Evolutionary conservation across 1,140 invertebrate genomes (phyloP), one percentile per base, ranked within the genome.

Genomic region (Neoseiulus cucumeris): DNA sequence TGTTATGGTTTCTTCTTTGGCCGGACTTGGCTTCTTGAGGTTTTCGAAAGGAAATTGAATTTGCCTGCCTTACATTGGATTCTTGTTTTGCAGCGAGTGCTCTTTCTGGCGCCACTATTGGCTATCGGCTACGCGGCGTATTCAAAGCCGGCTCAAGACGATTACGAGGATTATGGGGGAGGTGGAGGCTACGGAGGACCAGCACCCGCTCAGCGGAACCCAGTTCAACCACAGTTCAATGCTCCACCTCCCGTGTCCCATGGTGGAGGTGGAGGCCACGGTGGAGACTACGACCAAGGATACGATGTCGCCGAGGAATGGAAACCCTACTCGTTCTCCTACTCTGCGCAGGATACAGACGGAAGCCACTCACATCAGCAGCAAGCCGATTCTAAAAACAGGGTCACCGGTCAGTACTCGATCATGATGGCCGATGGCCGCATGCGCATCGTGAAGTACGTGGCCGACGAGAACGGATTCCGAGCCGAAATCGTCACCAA

Each of bases 391-490:
- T 59, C 51, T 14, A 59, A 25, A 20, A 59, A 59, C 22, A 25
- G 51, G 17, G 59, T 67, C 18, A 70, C 65, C 7, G 69, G 69
- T 18, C 41, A 69, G 44, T 70, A 70, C 67, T 65, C 68, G 22
- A 69, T 71, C 12, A 65, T 68, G 30, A 47, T 71, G n/a, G 69
- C 71, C 14, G 68, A 70, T 47, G 71, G 70, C 0, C 66, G 65
- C 1, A 65, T 69, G 14, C 69, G 71, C 22, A 66, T 71, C 22
- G 71, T 72, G 39, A 72, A 70, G 2, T 72, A 72, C 65, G 65
- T 70, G 1, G 71, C 71, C 14, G 71, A 72, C 64, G 70, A 72
- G 29, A 51, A 68, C 22, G 71, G 71, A 9, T 72, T 71, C 67
- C 42, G 71, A 33, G 71, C 71, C 12, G 67, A 71, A 20, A 59